Percentiles rank a stretch among this genome's conserved stretches.
These are phyloP conservation scores for Xerus rutilus DNA, from an alignment of 2,797 vertebrate genomes.

Conservation along the genomic window DNA sequence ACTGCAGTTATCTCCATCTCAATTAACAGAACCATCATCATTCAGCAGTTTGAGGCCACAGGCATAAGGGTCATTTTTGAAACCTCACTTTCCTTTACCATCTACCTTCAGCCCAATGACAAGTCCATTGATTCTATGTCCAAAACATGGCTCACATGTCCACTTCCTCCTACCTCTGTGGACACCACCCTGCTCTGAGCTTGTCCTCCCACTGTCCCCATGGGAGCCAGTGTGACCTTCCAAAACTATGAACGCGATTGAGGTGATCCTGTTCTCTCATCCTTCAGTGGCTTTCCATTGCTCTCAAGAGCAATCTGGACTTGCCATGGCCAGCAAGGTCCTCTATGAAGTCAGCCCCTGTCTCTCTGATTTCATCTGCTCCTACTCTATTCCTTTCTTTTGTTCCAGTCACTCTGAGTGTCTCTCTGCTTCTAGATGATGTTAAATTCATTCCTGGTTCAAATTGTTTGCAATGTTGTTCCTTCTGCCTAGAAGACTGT, in stretches of 20 bases:
- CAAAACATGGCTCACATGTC: neutral
- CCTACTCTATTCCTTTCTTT: neutral
- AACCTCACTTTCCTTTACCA: neutral
- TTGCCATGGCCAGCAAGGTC: neutral
- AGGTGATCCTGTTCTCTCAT: neutral
- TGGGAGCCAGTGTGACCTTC: neutral
- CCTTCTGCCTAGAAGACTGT: neutral
- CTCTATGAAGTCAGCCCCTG: neutral
- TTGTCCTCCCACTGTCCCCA: neutral
- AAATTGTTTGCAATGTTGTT: conserved; percentile 47
- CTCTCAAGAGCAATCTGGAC: neutral
- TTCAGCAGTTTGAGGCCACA: neutral
- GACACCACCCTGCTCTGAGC: neutral
- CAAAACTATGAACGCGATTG: neutral
- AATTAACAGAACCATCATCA: neutral
- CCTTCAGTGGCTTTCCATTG: neutral
- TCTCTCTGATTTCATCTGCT: conserved; percentile 17
- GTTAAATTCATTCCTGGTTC: conserved; percentile 51
- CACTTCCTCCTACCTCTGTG: neutral
- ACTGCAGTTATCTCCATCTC: neutral
- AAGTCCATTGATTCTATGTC: neutral
- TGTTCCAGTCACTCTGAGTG: neutral
- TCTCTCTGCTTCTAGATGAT: conserved; percentile 27
- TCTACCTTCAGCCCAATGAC: neutral
- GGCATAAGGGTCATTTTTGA: neutral